Percentiles rank a stretch among this genome's conserved stretches.
Evolutionary conservation across 2,797 vertebrate genomes (phyloP).

Genomic region (Crypturellus tataupa): DNA sequence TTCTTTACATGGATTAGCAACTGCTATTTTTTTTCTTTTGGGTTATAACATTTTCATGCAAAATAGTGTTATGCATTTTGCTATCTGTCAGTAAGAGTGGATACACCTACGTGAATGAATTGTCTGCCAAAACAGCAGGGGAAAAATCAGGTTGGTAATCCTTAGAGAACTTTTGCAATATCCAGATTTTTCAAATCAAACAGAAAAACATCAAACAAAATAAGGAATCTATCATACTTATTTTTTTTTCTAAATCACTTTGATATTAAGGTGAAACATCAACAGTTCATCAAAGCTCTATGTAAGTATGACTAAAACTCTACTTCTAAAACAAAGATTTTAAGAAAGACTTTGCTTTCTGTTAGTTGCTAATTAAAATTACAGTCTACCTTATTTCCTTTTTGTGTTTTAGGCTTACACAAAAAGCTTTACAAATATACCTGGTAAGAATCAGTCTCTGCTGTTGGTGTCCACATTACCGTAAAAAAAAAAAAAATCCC

Average conservation of each 20-base stretch:
- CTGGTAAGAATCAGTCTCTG: constrained; percentile 39
- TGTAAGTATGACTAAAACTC: not conserved
- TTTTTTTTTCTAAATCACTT: not conserved
- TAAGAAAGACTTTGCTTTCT: not conserved
- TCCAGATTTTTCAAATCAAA: constrained; percentile 11
- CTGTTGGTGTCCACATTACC: not conserved
- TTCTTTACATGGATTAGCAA: constrained; percentile 83
- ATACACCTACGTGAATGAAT: constrained; percentile 49
- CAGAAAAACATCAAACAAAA: constrained; percentile 2
- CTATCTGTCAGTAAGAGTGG: constrained; percentile 64
- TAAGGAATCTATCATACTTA: not conserved
- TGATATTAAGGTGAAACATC: not conserved
- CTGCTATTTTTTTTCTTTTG: constrained; percentile 72
- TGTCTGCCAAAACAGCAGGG: constrained; percentile 57
- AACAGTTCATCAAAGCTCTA: not conserved
- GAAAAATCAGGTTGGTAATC: constrained; percentile 28
- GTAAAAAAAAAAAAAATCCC: constrained; percentile 49
- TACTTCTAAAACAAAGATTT: not conserved
- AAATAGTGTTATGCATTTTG: constrained; percentile 72
- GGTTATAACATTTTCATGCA: constrained; percentile 76
- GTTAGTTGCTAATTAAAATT: constrained; percentile 31
- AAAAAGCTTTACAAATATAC: constrained; percentile 13
- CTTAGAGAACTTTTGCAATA: constrained; percentile 24
- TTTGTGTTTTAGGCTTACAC: constrained; percentile 33
- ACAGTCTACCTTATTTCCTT: constrained; percentile 9